phyloP scores from a whole-genome alignment of 92 coral and sea anemone genomes.

The Pocillopora grandis region DNA sequence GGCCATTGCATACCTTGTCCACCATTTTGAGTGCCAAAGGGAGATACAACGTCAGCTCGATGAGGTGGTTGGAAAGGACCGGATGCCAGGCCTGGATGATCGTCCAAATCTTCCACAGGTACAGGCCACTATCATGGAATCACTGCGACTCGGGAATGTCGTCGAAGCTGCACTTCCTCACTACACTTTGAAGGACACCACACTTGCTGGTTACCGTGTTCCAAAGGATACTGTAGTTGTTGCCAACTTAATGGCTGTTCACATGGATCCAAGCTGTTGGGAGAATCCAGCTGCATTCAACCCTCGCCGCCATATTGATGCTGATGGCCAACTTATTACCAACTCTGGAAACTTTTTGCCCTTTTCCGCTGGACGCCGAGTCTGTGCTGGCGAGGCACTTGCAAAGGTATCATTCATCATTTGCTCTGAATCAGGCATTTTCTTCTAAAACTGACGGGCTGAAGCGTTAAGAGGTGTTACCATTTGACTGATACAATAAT shows the following conservation, averaged over 20 bases:
- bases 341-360: conserved; percentile 63
- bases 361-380: conserved; percentile 68
- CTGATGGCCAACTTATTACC: conserved; percentile 35
- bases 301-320: conserved; percentile 42
- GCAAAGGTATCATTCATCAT: conserved; percentile 35
- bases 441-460: too few relatives aligned
- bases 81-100: too few relatives aligned
- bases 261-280: conserved; percentile 36
- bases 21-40: conserved; percentile 45
- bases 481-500: too few relatives aligned
- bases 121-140: conserved; percentile 39
- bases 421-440: too few relatives aligned
- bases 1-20: conserved; percentile 39
- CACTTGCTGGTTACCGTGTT: background rate
- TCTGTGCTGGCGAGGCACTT: conserved; percentile 30
- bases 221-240: conserved; percentile 43
- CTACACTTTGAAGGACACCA: conserved; percentile 35
- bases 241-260: conserved; percentile 6
- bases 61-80: conserved; percentile 24
- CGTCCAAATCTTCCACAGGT: conserved; percentile 17
- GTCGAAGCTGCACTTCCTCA: conserved; percentile 31
- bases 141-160: conserved; percentile 34
- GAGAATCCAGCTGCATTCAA: conserved; percentile 30
- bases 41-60: conserved; percentile 45
- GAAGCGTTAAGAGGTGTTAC: too few relatives aligned